These are phyloP conservation scores for Prionailurus bengalensis DNA, from an alignment of 2,113 vertebrate genomes.

Conservation along the genomic window DNA sequence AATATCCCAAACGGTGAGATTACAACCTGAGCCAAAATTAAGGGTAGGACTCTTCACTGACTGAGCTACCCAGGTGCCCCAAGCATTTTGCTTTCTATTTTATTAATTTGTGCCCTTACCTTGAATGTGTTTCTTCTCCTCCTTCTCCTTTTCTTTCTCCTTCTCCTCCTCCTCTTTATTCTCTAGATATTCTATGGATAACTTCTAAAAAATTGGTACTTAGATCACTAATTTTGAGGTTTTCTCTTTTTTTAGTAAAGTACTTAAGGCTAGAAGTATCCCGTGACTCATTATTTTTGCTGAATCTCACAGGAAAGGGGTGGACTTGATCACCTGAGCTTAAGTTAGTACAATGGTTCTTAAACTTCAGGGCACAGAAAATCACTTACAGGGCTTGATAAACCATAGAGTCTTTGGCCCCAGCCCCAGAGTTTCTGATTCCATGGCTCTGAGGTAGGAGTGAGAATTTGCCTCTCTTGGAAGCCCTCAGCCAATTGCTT, in stretches of 20 bases:
- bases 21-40: no score
- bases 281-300: not conserved
- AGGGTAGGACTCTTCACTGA: no score
- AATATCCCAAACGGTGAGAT: no score
- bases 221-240: not conserved
- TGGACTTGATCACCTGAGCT: not conserved
- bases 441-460: not conserved
- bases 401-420: not conserved
- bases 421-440: not conserved
- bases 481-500: not conserved
- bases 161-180: not conserved
- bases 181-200: not conserved
- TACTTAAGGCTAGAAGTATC: not conserved
- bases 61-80: no score
- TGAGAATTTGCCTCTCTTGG: not conserved
- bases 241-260: not conserved
- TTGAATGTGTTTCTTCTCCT: not conserved
- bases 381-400: not conserved
- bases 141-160: not conserved
- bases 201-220: not conserved
- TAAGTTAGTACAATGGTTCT: not conserved
- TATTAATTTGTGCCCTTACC: not conserved
- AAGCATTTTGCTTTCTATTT: not conserved
- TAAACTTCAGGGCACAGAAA: not conserved
- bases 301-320: not conserved